A percentile compares a stretch with the other conserved stretches of the same genome.
These are phyloP conservation scores for Cheilosia vulpina DNA, from an alignment of 2,888 invertebrate genomes.

Conservation along the genomic window DNA sequence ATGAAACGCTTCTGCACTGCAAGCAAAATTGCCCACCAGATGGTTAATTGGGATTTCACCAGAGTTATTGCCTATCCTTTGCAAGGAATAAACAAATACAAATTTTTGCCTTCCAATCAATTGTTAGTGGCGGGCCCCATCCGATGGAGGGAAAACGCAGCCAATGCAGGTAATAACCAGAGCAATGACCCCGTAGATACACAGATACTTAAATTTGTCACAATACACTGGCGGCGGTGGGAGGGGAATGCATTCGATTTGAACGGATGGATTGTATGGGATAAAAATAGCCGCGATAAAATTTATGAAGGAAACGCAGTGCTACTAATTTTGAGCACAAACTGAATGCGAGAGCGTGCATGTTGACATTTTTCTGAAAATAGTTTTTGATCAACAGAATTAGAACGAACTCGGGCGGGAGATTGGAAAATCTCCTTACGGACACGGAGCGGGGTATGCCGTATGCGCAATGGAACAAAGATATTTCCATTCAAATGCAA, in stretches of 20 bases:
- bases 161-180: constrained; percentile 49
- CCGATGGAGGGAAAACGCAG: constrained; percentile 27
- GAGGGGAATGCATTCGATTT: constrained; percentile 21
- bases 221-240: constrained; percentile 19
- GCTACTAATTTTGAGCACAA: constrained; percentile 13
- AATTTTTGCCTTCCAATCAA: constrained; percentile 8
- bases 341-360: constrained; percentile 2
- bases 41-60: constrained; percentile 50
- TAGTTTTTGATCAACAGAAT: constrained; percentile 36
- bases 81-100: constrained; percentile 11
- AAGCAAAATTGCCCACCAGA: constrained; percentile 26
- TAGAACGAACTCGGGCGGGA: constrained; percentile 14
- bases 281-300: constrained; percentile 52
- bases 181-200: constrained; percentile 46
- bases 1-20: constrained; percentile 12
- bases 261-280: constrained; percentile 38
- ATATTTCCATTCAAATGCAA: not conserved
- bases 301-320: constrained; percentile 50
- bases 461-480: not conserved
- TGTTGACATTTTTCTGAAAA: constrained; percentile 38
- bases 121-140: not conserved
- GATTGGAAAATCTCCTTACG: not conserved
- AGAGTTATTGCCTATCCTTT: constrained; percentile 32
- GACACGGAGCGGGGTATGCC: not conserved
- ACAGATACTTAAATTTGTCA: constrained; percentile 65